phyloP scores from a whole-genome alignment of 30 jellyfish, hydroid and myxozoan genomes.

The Nemopilema nomurai region DNA sequence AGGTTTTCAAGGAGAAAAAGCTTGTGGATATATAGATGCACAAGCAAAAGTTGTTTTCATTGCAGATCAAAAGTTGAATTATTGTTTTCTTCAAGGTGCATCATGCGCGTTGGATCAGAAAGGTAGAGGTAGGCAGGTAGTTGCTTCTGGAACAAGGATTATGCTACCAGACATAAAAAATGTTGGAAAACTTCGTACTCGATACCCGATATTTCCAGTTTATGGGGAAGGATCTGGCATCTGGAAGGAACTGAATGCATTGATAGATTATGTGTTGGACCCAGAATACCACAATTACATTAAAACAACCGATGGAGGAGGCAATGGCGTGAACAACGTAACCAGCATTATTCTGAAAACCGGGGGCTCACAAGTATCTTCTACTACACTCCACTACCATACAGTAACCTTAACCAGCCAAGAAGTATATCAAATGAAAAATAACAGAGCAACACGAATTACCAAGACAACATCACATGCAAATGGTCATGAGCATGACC shows the following conservation, averaged over 20 bases:
- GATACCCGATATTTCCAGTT: slow-evolving; percentile 75
- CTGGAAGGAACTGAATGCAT: slow-evolving; percentile 80
- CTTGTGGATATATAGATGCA: too few relatives aligned
- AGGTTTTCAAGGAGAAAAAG: too few relatives aligned
- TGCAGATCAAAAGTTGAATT: too few relatives aligned
- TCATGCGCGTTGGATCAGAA: slow-evolving; percentile 73
- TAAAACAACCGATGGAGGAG: slow-evolving; percentile 16
- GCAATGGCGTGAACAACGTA: slow-evolving; percentile 14
- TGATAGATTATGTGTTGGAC: slow-evolving; percentile 50
- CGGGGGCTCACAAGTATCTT: slow-evolving; percentile 35
- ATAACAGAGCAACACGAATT: slow-evolving; percentile 4
- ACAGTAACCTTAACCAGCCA: slow-evolving; percentile 21
- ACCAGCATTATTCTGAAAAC: slow-evolving; percentile 31
- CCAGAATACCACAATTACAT: slow-evolving; percentile 47
- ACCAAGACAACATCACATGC: slow-evolving; percentile 57
- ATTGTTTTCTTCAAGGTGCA: slow-evolving; percentile 24
- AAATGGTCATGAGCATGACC: slow-evolving; percentile 73
- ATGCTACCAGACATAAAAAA: slow-evolving; percentile 73
- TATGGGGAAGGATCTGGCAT: slow-evolving; percentile 86
- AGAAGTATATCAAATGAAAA: slow-evolving; percentile 28
- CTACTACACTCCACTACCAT: slow-evolving; percentile 56
- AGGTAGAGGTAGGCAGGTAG: slow-evolving; percentile 43
- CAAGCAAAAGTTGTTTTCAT: too few relatives aligned
- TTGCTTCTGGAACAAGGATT: slow-evolving; percentile 84
- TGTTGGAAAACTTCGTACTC: slow-evolving; percentile 66